Evolutionary conservation across 2,113 vertebrate species (phyloP).

Genomic region (Scatophagus argus): DNA sequence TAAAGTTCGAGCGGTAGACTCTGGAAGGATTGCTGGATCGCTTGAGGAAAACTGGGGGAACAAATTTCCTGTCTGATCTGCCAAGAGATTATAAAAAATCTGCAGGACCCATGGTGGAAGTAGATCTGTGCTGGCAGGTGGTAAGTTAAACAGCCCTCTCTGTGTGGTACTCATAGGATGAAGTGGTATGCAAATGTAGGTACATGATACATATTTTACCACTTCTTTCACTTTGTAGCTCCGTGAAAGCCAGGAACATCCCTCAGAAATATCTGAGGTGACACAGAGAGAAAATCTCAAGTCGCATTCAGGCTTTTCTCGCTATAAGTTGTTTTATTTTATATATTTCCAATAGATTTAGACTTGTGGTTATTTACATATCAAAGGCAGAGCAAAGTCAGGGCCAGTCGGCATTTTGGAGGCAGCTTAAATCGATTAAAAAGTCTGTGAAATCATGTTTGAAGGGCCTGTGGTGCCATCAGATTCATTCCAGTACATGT

Average conservation of each 20-base stretch:
- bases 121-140: conserved; percentile 43
- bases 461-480: not conserved
- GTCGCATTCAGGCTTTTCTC: not conserved
- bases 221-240: not conserved
- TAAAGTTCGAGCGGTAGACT: not conserved
- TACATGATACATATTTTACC: not conserved
- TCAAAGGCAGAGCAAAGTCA: not conserved
- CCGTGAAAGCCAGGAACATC: not conserved
- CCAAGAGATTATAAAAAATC: conserved; percentile 22
- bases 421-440: conserved; percentile 19
- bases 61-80: conserved; percentile 38
- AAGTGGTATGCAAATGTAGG: not conserved
- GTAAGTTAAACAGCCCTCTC: conserved; percentile 14
- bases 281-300: not conserved
- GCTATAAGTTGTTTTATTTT: not conserved
- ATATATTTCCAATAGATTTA: not conserved
- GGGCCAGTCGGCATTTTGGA: not conserved
- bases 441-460: conserved; percentile 11
- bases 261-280: not conserved
- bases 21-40: not conserved
- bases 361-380: not conserved
- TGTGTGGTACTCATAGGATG: not conserved
- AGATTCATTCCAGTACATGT: not conserved
- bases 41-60: conserved; percentile 10
- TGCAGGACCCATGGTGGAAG: conserved; percentile 47